phyloP scores from a whole-genome alignment of 2,113 vertebrate genomes.

The Pomatostomus ruficeps region DNA sequence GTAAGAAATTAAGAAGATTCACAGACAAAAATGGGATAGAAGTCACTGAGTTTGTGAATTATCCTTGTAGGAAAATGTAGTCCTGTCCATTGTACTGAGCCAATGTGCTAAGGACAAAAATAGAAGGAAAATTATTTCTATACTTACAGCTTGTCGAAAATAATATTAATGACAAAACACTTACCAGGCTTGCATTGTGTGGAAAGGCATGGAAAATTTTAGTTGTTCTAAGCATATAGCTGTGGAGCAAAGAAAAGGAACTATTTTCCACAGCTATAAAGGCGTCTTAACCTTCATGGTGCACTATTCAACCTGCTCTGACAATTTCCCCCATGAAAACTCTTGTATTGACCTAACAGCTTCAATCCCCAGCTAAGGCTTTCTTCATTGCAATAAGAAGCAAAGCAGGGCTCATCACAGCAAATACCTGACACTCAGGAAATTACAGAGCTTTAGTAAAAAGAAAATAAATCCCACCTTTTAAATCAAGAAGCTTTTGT shows the following conservation, averaged over 20 bases:
- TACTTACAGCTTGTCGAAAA: neutral
- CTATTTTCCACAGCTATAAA: neutral
- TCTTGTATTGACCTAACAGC: neutral
- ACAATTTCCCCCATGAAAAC: neutral
- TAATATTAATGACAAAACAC: neutral
- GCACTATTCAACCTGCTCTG: neutral
- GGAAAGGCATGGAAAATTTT: neutral
- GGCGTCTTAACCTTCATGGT: neutral
- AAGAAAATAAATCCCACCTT: conserved; percentile 22
- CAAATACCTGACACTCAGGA: neutral
- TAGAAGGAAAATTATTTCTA: neutral
- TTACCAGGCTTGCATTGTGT: neutral
- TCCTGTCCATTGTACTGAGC: neutral
- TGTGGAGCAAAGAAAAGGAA: neutral
- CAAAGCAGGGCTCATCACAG: neutral
- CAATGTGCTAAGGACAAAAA: neutral
- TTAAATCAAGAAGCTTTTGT: conserved; percentile 22
- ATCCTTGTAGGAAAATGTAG: neutral
- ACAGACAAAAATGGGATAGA: neutral
- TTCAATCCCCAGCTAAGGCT: neutral
- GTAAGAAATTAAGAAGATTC: neutral
- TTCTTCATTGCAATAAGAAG: neutral
- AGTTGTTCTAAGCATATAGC: neutral
- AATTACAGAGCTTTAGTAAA: neutral
- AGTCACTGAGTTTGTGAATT: neutral